Evolutionary conservation across 2,797 vertebrate genomes (phyloP).

Genomic region (Intellagama lesueurii): DNA sequence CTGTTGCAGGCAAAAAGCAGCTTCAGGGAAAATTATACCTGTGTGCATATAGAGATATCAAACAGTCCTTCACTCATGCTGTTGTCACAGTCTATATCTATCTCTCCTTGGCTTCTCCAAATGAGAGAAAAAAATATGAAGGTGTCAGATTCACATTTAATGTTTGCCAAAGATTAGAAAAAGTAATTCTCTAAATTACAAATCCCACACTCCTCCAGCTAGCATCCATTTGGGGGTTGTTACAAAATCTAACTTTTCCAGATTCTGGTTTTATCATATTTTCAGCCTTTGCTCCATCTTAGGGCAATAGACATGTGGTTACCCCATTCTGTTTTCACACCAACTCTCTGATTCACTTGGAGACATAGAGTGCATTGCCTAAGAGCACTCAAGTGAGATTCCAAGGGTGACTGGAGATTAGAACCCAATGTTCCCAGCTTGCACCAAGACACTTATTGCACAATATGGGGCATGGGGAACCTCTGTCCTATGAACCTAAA

Average conservation of each 20-base stretch:
- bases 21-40: background rate
- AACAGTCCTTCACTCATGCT: background rate
- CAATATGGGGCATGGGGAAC: background rate
- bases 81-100: background rate
- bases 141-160: background rate
- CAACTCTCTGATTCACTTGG: background rate
- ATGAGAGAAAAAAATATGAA: background rate
- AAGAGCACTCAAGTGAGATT: background rate
- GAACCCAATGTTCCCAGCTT: background rate
- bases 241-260: too few relatives aligned
- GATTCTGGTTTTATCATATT: background rate
- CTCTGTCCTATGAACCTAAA: too few relatives aligned
- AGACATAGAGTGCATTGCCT: background rate
- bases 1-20: background rate
- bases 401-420: too few relatives aligned
- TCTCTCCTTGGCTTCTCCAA: background rate
- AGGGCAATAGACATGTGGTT: background rate
- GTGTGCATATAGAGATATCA: background rate
- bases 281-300: background rate
- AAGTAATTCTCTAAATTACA: too few relatives aligned
- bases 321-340: background rate
- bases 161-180: background rate
- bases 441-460: background rate
- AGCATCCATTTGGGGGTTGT: too few relatives aligned
- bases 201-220: too few relatives aligned